Conservation (phyloP, 2,113 vertebrate genomes). For the Meles meles region DNA sequence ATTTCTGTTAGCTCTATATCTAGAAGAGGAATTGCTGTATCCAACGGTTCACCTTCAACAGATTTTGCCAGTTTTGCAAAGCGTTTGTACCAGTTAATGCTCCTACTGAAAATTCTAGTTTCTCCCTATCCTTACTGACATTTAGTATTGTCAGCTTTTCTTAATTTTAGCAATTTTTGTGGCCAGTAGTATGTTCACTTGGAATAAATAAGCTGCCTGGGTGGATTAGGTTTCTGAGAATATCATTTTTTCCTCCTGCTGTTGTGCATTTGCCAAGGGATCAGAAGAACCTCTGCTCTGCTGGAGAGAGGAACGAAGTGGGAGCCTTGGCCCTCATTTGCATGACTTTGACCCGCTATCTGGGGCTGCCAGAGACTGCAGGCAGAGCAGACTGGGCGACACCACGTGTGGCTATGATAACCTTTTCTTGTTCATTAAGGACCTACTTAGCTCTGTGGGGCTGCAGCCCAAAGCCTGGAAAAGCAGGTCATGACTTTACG, state of each 20-base stretch:
- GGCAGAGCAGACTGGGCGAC: slow-evolving; percentile 57
- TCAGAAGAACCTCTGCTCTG: background rate
- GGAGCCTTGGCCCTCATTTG: slow-evolving; percentile 1
- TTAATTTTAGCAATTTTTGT: slow-evolving; percentile 19
- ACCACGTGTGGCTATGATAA: slow-evolving; percentile 61
- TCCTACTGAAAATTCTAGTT: background rate
- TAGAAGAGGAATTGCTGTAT: background rate
- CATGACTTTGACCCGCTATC: slow-evolving; percentile 76
- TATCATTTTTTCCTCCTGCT: background rate
- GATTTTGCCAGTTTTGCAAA: background rate
- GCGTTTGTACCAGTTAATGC: background rate
- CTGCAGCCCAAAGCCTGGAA: slow-evolving; percentile 62
- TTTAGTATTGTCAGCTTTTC: slow-evolving; percentile 23
- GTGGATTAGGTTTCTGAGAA: background rate
- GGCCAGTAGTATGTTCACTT: background rate
- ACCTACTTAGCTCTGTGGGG: slow-evolving; percentile 64
- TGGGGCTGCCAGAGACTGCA: slow-evolving; percentile 47
- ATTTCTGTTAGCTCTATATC: background rate
- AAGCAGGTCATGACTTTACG: slow-evolving; percentile 57
- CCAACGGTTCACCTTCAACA: background rate
- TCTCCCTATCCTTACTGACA: background rate
- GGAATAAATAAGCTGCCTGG: slow-evolving; percentile 11
- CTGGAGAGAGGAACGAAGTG: background rate
- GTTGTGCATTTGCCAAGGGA: background rate
- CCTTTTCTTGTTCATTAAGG: slow-evolving; percentile 76